Evolutionary conservation across 2,113 vertebrate genomes (phyloP).

Genomic region (Chiloscyllium plagiosum): DNA sequence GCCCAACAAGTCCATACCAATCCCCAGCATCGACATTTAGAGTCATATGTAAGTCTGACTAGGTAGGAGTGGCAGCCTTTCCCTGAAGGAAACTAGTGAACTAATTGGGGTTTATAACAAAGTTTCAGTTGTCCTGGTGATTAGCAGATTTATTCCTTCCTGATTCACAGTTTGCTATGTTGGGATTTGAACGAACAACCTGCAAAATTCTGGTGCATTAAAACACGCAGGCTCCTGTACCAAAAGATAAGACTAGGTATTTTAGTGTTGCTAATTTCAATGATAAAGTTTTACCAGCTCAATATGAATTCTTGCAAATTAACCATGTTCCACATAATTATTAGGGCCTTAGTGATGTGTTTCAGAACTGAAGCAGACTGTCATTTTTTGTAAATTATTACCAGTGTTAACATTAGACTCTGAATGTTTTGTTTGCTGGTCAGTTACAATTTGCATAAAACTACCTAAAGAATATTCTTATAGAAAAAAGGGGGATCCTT

Average conservation of each 20-base stretch:
- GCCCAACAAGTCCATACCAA: no score
- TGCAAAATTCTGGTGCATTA: neutral
- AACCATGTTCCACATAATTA: neutral
- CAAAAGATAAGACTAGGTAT: neutral
- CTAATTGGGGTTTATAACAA: neutral
- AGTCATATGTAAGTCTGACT: neutral
- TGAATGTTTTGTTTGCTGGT: neutral
- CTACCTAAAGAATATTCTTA: neutral
- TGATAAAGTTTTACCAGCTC: neutral
- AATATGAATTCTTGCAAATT: neutral
- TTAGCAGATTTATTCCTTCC: neutral
- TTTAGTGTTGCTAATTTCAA: neutral
- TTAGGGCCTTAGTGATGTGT: neutral
- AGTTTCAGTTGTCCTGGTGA: neutral
- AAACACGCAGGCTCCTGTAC: neutral
- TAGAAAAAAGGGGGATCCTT: neutral
- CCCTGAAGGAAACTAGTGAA: no score
- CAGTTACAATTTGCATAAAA: neutral
- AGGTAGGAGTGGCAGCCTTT: neutral
- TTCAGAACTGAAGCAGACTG: neutral
- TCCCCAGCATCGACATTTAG: neutral
- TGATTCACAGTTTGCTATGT: neutral
- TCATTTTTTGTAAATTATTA: neutral
- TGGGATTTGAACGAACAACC: neutral
- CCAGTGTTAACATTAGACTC: neutral